phyloP scores from a whole-genome alignment of 2,797 vertebrate species.

The Coendou prehensilis region DNA sequence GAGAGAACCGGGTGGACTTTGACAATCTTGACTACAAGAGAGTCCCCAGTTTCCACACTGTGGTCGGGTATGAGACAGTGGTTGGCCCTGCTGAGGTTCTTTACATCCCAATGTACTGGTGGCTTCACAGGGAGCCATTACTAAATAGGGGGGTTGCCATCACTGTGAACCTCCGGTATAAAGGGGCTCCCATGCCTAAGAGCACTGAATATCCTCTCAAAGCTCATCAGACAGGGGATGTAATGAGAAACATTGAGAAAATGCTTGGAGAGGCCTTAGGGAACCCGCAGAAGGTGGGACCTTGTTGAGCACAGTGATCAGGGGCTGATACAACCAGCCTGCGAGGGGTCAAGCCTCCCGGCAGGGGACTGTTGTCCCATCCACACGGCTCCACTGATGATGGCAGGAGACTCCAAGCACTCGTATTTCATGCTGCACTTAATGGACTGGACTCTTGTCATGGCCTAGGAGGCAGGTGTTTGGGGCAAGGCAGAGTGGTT shows the following conservation, averaged over 20 bases:
- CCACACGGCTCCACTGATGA: constrained; percentile 88
- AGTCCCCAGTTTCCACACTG: constrained; percentile 96
- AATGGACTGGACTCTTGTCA: constrained; percentile 89
- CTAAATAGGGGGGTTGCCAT: constrained; percentile 97
- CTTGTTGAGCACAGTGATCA: constrained; percentile 98
- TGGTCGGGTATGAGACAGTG: constrained; percentile 96
- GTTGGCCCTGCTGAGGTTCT: constrained; percentile 98
- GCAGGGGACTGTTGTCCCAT: constrained; percentile 85
- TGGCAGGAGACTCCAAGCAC: constrained; percentile 89
- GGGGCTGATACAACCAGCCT: constrained; percentile 96
- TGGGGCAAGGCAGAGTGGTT: constrained; percentile 76
- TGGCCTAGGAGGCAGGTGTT: constrained; percentile 82
- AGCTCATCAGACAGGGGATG: constrained; percentile 99
- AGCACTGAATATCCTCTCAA: constrained; percentile 99
- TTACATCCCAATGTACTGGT: constrained; percentile 99
- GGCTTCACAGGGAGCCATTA: constrained; percentile 99
- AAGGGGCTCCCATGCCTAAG: constrained; percentile 98
- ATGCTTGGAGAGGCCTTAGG: constrained; percentile 99
- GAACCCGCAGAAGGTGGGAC: constrained; percentile 98
- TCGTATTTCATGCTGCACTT: constrained; percentile 91
- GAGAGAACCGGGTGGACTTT: constrained; percentile 99
- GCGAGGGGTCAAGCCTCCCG: constrained; percentile 81
- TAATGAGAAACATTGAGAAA: constrained; percentile 99
- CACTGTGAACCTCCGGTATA: constrained; percentile 99
- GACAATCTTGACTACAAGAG: constrained; percentile 97